Percentiles rank a stretch among this genome's conserved stretches.
Evolutionary conservation across 2,797 vertebrate species (phyloP).

Genomic region (Glyptemys insculpta): DNA sequence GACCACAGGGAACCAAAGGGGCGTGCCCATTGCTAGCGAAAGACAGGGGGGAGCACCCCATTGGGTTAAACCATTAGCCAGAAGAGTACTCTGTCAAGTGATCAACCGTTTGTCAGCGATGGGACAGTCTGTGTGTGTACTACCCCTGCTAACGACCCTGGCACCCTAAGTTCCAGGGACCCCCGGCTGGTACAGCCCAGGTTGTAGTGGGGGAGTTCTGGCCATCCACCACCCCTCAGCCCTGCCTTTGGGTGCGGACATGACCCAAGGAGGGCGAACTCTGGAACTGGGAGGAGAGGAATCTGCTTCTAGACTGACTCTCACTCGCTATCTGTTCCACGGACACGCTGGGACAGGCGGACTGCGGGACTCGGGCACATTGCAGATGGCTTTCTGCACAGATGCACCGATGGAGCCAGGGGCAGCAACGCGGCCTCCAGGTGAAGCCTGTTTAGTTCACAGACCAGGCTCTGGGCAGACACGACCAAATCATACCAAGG

Average conservation of each 20-base stretch:
- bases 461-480: background rate
- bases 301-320: background rate
- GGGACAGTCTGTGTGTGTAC: background rate
- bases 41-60: background rate
- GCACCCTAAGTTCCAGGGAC: background rate
- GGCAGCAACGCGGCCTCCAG: background rate
- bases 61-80: background rate
- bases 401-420: background rate
- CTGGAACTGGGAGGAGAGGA: background rate
- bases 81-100: background rate
- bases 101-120: too few relatives aligned
- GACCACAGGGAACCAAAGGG: background rate
- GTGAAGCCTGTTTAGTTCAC: background rate
- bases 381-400: background rate
- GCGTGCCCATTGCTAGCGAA: background rate
- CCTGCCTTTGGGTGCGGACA: background rate
- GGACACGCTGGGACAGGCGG: too few relatives aligned
- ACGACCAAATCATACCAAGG: too few relatives aligned
- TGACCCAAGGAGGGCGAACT: background rate
- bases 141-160: background rate
- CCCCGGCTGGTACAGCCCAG: too few relatives aligned
- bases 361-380: background rate
- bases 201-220: background rate
- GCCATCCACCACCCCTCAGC: accelerated
- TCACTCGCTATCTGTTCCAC: too few relatives aligned